A percentile compares a stretch with the other conserved stretches of the same genome.
phyloP scores from a whole-genome alignment of 2,113 vertebrate genomes.

The Hystrix brachyura region DNA sequence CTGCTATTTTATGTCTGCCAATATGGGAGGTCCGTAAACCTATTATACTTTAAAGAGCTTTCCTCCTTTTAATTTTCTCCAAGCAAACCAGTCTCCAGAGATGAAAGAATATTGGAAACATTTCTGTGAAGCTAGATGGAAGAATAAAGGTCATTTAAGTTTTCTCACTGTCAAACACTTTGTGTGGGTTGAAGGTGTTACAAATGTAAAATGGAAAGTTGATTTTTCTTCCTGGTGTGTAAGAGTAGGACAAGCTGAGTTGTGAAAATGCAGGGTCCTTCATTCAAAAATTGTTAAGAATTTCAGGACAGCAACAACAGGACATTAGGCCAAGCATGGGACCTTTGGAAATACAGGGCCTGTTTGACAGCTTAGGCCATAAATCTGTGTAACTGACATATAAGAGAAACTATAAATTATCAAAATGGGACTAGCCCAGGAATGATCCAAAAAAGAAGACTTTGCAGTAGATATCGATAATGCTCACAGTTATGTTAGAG shows the following conservation, averaged over 20 bases:
- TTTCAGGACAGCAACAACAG: slow-evolving; percentile 30
- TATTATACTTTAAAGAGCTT: slow-evolving; percentile 53
- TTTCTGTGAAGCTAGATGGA: slow-evolving; percentile 25
- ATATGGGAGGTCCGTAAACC: not conserved
- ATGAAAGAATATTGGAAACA: slow-evolving; percentile 46
- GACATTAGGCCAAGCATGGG: not conserved
- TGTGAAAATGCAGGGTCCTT: not conserved
- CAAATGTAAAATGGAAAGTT: slow-evolving; percentile 28
- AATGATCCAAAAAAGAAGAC: not conserved
- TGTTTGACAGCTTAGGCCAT: not conserved
- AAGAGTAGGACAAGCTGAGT: not conserved
- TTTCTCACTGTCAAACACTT: slow-evolving; percentile 63
- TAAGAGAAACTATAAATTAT: not conserved
- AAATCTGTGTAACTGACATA: not conserved
- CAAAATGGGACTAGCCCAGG: not conserved
- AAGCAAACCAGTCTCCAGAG: slow-evolving; percentile 45
- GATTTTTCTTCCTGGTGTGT: slow-evolving; percentile 52
- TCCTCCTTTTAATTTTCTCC: slow-evolving; percentile 55
- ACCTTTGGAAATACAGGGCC: not conserved
- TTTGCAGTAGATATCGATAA: slow-evolving; percentile 8
- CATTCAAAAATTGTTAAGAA: slow-evolving; percentile 49
- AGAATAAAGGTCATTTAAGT: slow-evolving; percentile 63
- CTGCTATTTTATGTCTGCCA: not conserved
- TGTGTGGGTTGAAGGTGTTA: slow-evolving; percentile 3
- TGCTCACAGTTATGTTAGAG: not conserved